These are phyloP conservation scores for Cephus spinipes DNA, from an alignment of 2,888 invertebrate genomes.

Conservation along the genomic window DNA sequence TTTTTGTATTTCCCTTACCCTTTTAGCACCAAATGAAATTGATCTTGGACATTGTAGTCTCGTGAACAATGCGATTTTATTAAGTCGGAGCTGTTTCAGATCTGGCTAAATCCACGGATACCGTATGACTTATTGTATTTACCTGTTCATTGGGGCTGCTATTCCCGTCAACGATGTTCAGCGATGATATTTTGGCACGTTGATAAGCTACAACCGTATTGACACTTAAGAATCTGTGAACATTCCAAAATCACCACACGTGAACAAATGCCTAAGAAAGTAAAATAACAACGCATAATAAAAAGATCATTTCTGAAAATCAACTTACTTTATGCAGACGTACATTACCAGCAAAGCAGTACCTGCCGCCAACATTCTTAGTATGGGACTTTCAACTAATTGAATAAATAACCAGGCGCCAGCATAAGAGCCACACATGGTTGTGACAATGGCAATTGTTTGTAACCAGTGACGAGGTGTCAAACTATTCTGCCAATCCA, in stretches of 20 bases:
- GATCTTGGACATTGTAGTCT: not conserved
- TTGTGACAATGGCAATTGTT: slow-evolving; percentile 81
- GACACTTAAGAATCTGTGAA: slow-evolving; percentile 82
- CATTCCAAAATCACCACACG: slow-evolving; percentile 8
- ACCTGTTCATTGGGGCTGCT: slow-evolving; percentile 61
- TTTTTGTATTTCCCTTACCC: not conserved
- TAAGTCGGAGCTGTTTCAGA: slow-evolving; percentile 42
- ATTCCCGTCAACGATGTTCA: slow-evolving; percentile 75
- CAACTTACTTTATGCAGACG: slow-evolving; percentile 80
- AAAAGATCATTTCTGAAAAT: not conserved
- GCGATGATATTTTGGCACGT: slow-evolving; percentile 87
- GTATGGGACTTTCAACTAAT: slow-evolving; percentile 80
- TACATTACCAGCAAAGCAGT: slow-evolving; percentile 86
- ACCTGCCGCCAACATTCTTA: slow-evolving; percentile 85
- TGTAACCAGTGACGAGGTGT: slow-evolving; percentile 87
- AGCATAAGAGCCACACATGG: slow-evolving; percentile 82
- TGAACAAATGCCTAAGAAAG: not conserved
- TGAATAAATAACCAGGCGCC: slow-evolving; percentile 86
- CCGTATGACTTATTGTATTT: slow-evolving; percentile 70
- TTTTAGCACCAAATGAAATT: slow-evolving; percentile 12
- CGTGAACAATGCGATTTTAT: not conserved
- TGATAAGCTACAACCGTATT: slow-evolving; percentile 92
- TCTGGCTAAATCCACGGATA: slow-evolving; percentile 66
- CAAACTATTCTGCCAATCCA: slow-evolving; percentile 88
- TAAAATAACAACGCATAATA: not conserved